Evolutionary conservation across 2,113 vertebrate genomes (phyloP).

Genomic region (Jaculus jaculus): DNA sequence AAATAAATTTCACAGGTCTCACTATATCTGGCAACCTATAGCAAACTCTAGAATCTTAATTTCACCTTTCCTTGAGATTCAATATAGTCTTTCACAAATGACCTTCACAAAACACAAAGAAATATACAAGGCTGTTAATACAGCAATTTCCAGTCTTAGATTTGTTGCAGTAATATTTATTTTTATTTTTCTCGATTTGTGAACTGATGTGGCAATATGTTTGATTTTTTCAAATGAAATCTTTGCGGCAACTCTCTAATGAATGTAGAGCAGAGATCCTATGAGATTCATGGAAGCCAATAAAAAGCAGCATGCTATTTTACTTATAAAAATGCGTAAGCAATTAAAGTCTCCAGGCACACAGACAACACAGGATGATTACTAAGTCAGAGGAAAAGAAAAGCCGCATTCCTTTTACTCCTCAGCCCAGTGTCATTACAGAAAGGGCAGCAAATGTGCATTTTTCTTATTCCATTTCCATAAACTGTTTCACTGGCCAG

Average conservation of each 20-base stretch:
- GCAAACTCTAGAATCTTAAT: background rate
- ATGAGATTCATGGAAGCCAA: background rate
- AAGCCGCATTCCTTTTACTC: background rate
- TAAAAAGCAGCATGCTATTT: background rate
- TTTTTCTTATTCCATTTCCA: constrained; percentile 16
- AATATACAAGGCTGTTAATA: background rate
- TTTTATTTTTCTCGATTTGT: background rate
- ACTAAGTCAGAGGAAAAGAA: background rate
- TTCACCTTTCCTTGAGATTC: background rate
- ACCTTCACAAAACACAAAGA: background rate
- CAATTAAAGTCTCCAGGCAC: constrained; percentile 3
- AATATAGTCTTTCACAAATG: background rate
- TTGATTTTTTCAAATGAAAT: background rate
- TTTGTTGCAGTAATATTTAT: background rate
- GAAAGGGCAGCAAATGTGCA: background rate
- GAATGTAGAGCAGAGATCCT: background rate
- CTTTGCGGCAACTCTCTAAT: background rate
- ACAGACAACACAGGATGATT: background rate
- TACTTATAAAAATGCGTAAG: constrained; percentile 31
- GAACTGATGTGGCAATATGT: background rate
- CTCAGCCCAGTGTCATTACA: background rate
- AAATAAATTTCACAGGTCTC: background rate
- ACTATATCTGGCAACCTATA: background rate
- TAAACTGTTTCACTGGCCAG: background rate
- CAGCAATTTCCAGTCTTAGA: background rate